Conservation (phyloP, 1,140 invertebrate species). For the Doryteuthis pealeii region DNA sequence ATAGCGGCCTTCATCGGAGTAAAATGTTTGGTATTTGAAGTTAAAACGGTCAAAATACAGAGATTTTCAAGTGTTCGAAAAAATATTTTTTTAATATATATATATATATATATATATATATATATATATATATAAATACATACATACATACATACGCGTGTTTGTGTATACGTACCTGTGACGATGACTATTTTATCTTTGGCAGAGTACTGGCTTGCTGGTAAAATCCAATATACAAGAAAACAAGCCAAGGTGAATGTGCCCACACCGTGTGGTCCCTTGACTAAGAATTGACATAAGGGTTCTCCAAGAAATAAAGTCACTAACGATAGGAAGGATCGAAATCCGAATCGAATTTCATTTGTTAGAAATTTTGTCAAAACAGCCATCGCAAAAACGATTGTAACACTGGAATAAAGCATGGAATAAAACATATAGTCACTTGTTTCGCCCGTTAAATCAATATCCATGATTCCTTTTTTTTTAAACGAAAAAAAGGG, state of each 20-base stretch:
- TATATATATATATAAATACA: too few relatives aligned
- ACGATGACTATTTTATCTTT: slow-evolving; percentile 52
- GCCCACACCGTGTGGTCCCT: slow-evolving; percentile 50
- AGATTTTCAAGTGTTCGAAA: too few relatives aligned
- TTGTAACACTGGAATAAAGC: slow-evolving; percentile 54
- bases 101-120: too few relatives aligned
- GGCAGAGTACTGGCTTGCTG: slow-evolving; percentile 52
- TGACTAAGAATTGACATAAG: slow-evolving; percentile 57
- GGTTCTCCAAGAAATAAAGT: slow-evolving; percentile 56
- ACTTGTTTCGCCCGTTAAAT: slow-evolving; percentile 39
- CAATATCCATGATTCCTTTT: slow-evolving; percentile 28
- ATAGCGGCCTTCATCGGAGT: too few relatives aligned
- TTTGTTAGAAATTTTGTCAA: slow-evolving; percentile 57
- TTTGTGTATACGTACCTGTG: slow-evolving; percentile 50
- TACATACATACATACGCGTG: too few relatives aligned
- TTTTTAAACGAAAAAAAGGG: too few relatives aligned
- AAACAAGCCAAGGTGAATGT: slow-evolving; percentile 52
- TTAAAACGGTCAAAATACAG: too few relatives aligned
- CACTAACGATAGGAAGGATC: slow-evolving; percentile 52
- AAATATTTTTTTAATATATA: too few relatives aligned
- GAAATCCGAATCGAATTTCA: slow-evolving; percentile 56
- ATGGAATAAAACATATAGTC: slow-evolving; percentile 56
- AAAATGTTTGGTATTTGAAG: too few relatives aligned
- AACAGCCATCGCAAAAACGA: slow-evolving; percentile 57
- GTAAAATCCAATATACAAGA: slow-evolving; percentile 53